Conservation (phyloP, 30 jellyfish, hydroid and myxozoan species). For the Turritopsis dohrnii region DNA sequence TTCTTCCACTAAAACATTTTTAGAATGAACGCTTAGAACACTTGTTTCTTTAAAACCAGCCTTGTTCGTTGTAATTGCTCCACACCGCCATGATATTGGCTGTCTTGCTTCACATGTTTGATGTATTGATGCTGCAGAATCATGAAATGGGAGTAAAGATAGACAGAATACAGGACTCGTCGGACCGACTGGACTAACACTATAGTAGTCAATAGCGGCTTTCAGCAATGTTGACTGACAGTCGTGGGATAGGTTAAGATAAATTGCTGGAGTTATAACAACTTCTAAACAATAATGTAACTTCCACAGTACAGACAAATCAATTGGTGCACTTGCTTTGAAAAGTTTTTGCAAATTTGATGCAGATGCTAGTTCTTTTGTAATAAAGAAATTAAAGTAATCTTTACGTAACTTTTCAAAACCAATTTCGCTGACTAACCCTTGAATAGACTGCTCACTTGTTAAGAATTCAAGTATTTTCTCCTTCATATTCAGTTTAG, state of each 20-base stretch:
- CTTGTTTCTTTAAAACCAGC: conserved; percentile 23
- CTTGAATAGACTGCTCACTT: conserved; percentile 13
- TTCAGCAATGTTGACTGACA: conserved; percentile 22
- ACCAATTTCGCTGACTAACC: conserved; percentile 23
- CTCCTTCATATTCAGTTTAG: conserved; percentile 2
- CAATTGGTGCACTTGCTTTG: background rate
- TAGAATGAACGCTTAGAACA: background rate
- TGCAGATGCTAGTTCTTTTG: conserved; percentile 20
- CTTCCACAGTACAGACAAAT: conserved; percentile 25
- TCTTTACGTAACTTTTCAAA: conserved; percentile 32
- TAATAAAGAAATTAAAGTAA: conserved; percentile 22
- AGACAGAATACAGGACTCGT: conserved; percentile 24
- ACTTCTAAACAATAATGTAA: conserved; percentile 25
- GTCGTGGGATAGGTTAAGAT: conserved; percentile 23
- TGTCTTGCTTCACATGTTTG: conserved; percentile 29
- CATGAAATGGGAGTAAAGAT: conserved; percentile 30
- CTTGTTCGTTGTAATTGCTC: conserved; percentile 15
- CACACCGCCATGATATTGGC: conserved; percentile 22
- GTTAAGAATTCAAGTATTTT: conserved; percentile 23
- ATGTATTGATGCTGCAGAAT: conserved; percentile 18
- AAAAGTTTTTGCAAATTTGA: conserved; percentile 26
- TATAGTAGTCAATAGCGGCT: conserved; percentile 30
- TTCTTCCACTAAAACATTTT: conserved; percentile 10
- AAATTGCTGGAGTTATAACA: conserved; percentile 31
- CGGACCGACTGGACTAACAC: conserved; percentile 1